Percentiles rank a stretch among this genome's conserved stretches.
phyloP scores from a whole-genome alignment of 2,797 vertebrate genomes.

The Rhinatrema bivittatum region DNA sequence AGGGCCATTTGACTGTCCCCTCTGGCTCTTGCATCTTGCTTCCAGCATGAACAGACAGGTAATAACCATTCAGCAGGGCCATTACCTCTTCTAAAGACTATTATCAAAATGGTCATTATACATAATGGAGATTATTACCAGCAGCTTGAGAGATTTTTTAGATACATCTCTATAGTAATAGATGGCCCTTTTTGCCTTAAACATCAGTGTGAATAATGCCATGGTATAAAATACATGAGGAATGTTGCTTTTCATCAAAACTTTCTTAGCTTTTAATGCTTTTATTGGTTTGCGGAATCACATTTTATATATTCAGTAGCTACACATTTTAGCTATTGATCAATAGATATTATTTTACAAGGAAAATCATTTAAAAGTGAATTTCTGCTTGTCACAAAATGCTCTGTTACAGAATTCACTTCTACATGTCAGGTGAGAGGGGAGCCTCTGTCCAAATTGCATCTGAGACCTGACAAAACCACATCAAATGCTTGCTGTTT shows the following conservation, averaged over 20 bases:
- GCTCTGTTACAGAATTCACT: no score
- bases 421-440: no score
- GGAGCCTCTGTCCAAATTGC: no score
- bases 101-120: conserved; percentile 78
- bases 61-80: conserved; percentile 65
- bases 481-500: no score
- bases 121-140: conserved; percentile 78
- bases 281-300: conserved; percentile 40
- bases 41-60: conserved; percentile 66
- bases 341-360: conserved; percentile 3
- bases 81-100: conserved; percentile 73
- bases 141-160: conserved; percentile 70
- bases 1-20: conserved; percentile 66
- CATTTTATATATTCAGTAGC: conserved; percentile 41
- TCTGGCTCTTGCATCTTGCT: conserved; percentile 66
- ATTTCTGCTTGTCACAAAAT: no score
- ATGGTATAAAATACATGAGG: conserved; percentile 36
- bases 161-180: conserved; percentile 66
- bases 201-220: conserved; percentile 43
- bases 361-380: no score
- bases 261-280: conserved; percentile 38
- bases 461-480: no score
- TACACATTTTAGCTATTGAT: conserved; percentile 28
- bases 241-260: conserved; percentile 49
- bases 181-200: conserved; percentile 60